Evolutionary conservation across 1,140 invertebrate genomes (phyloP), one percentile per base, ranked within the genome.

Genomic region (Drosophila tristis): DNA sequence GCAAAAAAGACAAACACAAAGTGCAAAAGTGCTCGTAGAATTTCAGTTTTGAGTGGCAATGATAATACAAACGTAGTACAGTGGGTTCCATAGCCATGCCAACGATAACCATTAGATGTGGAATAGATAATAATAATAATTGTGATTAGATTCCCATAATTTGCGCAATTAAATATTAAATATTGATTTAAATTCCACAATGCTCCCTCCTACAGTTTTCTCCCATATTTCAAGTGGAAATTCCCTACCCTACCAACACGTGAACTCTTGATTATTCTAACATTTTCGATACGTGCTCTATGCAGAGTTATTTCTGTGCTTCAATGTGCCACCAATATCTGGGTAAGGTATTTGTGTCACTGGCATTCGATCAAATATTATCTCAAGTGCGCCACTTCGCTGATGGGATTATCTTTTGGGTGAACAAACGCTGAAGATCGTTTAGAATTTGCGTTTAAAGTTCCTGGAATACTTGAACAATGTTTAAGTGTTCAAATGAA

Each of bases 331-430:
- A 31, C 56, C 56, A 29, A 11, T 31, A 39, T 48, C 43, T 42
- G 11, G 4, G 1, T 29, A 29, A 5, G 35, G 15, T 8, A 49
- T 67, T 13, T 49, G 45, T 62, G 67, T 44, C 71, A 63, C 44
- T 50, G 68, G 7, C 29, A 39, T 45, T 48, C 23, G 53, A n/a
- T 62, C 29, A 68, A 79, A 85, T 82, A 75, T 82, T 85, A 49
- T 55, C 7, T 49, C 75, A 82, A 61, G 42, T 79, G 75, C 70
- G 59, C 23, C 35, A 3, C 57, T 15, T 53, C 11, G 13, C 44
- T 23, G 16, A 15, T 60, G 29, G 60, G 31, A 15, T 51, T 29
- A 9, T 39, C 13, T 42, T 23, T 23, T 39, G 39, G 66, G 50
- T 55, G 47, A 42, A 54, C 25, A 25, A 48, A 31, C 39, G n/a